Base-by-base conservation (phyloP, 2,797 vertebrate species). In the Florisuga fusca region DNA sequence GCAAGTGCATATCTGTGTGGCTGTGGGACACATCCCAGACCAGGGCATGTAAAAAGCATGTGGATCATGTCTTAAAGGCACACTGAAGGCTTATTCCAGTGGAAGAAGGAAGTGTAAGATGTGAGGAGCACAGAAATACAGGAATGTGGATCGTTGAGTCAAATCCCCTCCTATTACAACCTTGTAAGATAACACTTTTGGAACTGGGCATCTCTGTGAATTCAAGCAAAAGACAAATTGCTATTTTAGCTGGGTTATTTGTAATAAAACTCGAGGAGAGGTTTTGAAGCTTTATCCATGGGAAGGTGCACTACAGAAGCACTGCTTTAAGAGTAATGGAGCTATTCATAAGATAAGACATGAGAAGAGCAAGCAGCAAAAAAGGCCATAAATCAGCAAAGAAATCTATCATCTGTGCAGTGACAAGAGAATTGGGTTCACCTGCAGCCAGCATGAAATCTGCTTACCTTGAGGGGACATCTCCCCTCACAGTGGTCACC, bases 331-430 rank as follows among this genome's bases (percentile, higher is more conserved):
- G 84, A 92, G 45, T 84, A 76, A 91, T 50, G 50, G 67, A 84
- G 63, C 23, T 94, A 46, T 22, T 91, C 33, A 55, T n/a, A n/a
- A 72, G 63, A 61, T 78, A 59, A 87, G 64, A 90, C 80, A 84
- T 0, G 0, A 43, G 84, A 73, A 69, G 34, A 87, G 38, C 36
- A 72, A 92, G 84, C 54, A 82, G 84, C 62, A 90, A 43, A 82
- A 92, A 29, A 16, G 74, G 51, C 67, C 84, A 84, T 79, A 84
- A 91, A 89, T 89, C 89, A 83, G 71, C 38, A 50, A 38, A 73
- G 38, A 82, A 51, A 62, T 2, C 26, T 27, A 34, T 61, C 71
- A 25, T n/a, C 21, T 1, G 0, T 13, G 43, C 18, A 51, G 34
- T 13, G 59, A 72, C 75, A 76, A 58, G 51, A 62, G 67, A 76